Evolutionary conservation across 2,888 invertebrate species (phyloP).

Genomic region (Apeira syringaria): DNA sequence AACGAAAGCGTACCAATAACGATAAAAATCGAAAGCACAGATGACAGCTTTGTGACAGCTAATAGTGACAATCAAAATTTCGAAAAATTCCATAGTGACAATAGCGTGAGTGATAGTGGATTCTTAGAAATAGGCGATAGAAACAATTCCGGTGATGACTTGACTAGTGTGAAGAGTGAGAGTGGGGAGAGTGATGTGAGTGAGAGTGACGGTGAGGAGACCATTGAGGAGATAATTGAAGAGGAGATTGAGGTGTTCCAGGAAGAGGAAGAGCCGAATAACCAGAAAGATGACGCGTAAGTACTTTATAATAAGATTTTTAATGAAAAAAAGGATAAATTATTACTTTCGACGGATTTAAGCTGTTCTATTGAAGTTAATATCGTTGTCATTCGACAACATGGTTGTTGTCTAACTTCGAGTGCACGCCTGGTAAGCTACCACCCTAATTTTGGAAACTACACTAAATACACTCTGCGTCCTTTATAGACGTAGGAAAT

Average conservation of each 20-base stretch:
- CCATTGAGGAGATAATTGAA: constrained; percentile 53
- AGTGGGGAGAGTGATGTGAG: constrained; percentile 31
- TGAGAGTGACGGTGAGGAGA: constrained; percentile 58
- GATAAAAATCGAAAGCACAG: constrained; percentile 53
- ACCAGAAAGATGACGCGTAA: constrained; percentile 20
- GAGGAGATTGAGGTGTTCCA: constrained; percentile 36
- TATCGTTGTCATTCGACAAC: no score
- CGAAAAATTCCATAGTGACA: constrained; percentile 69
- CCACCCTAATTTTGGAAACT: no score
- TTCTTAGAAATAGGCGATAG: constrained; percentile 70
- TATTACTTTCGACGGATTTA: no score
- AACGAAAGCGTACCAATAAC: constrained; percentile 47
- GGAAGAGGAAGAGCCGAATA: constrained; percentile 20
- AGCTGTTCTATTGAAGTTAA: no score
- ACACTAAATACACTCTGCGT: no score
- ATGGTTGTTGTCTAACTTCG: no score
- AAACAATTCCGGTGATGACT: constrained; percentile 53
- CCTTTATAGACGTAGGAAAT: no score
- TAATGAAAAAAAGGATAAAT: no score
- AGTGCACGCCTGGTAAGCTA: no score
- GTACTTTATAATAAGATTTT: constrained; percentile 4
- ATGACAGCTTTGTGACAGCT: constrained; percentile 39
- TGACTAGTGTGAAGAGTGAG: constrained; percentile 51
- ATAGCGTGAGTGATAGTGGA: constrained; percentile 70
- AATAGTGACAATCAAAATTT: constrained; percentile 67